These are phyloP conservation scores for Cirrhinus molitorella DNA, from an alignment of 2,797 vertebrate genomes.

Conservation along the genomic window DNA sequence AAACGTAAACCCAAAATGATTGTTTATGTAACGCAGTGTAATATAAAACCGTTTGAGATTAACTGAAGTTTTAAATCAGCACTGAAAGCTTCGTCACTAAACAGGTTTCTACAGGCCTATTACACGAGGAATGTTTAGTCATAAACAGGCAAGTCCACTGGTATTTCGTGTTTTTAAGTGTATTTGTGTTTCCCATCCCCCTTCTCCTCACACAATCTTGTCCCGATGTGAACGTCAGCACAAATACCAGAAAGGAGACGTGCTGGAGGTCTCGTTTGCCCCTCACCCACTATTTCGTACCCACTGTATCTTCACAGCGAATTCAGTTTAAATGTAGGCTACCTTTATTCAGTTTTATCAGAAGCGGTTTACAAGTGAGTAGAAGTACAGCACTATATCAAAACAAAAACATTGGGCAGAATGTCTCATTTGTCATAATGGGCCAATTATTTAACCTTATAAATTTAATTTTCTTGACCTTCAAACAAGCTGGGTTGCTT, in stretches of 20 bases:
- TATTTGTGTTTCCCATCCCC: slow-evolving; percentile 34
- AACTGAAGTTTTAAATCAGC: neutral
- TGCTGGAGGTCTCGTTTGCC: slow-evolving; percentile 26
- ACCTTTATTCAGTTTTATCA: neutral
- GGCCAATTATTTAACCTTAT: neutral
- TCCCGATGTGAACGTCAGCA: slow-evolving; percentile 22
- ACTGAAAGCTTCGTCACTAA: neutral
- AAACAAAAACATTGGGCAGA: neutral
- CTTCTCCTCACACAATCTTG: neutral
- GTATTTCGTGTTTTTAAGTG: neutral
- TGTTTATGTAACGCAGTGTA: neutral
- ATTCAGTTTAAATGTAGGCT: neutral
- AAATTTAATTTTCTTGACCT: neutral
- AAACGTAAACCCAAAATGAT: neutral
- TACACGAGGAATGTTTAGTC: neutral
- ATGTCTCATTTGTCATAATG: neutral
- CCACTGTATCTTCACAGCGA: neutral
- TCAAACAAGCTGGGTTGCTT: neutral
- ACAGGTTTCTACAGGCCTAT: neutral
- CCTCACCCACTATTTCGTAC: neutral
- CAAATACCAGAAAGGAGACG: slow-evolving; percentile 28
- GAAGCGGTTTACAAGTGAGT: neutral
- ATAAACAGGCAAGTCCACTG: neutral
- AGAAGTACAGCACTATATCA: neutral
- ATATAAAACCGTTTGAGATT: neutral